Percentiles rank a stretch among this genome's conserved stretches.
Conservation (phyloP, 2,113 vertebrate genomes). For the Muscicapa adusta region DNA sequence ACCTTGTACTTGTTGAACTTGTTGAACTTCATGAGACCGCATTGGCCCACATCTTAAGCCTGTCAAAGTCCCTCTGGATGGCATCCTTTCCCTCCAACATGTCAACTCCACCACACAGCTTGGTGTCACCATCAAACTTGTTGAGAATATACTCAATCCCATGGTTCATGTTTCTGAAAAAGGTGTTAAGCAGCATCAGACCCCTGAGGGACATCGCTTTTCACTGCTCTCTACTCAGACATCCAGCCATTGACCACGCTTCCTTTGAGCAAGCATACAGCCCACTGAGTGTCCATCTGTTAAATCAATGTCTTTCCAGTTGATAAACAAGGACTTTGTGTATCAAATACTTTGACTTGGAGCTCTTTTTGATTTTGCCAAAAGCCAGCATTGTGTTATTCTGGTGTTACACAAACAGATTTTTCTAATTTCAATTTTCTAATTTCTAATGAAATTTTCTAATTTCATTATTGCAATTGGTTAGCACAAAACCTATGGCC, state of each 20-base stretch:
- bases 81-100: rapidly evolving
- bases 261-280: not conserved
- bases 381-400: not conserved
- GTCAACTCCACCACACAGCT: no score
- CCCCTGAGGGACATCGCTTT: rapidly evolving
- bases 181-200: not conserved
- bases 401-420: not conserved
- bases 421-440: constrained; percentile 17
- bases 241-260: rapidly evolving
- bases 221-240: not conserved
- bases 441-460: no score
- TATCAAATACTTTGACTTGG: not conserved
- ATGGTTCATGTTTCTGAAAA: not conserved
- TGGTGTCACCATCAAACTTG: not conserved
- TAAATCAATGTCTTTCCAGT: not conserved
- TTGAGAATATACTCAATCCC: not conserved
- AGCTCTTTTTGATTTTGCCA: not conserved
- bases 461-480: not conserved
- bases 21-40: not conserved
- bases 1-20: not conserved
- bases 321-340: not conserved
- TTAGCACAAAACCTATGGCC: not conserved
- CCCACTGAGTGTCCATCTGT: not conserved
- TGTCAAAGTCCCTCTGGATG: not conserved
- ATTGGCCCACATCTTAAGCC: rapidly evolving